Conservation (phyloP, 1,140 invertebrate species). For the Lasaia peninsularis region DNA sequence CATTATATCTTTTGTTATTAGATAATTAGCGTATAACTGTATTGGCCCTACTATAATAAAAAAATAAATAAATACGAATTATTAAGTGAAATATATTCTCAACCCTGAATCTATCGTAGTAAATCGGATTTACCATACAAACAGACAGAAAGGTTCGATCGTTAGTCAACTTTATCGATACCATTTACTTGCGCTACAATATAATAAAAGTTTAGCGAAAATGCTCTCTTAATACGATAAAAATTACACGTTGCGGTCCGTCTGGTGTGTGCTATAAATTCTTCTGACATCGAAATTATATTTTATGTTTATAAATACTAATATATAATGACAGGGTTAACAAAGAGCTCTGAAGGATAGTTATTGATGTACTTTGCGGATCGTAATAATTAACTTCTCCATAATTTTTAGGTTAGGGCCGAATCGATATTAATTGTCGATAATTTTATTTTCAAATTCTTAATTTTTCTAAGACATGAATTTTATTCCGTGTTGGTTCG, state of each 20-base stretch:
- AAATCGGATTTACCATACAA: no score
- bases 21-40: no score
- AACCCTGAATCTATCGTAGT: no score
- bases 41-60: no score
- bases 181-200: constrained; percentile 29
- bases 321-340: constrained; percentile 38
- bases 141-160: no score
- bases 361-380: constrained; percentile 29
- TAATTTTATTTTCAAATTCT: no score
- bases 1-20: no score
- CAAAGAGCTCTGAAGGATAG: constrained; percentile 24
- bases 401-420: neutral
- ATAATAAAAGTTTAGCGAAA: constrained; percentile 51
- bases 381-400: constrained; percentile 3
- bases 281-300: constrained; percentile 59
- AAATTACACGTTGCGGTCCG: constrained; percentile 48
- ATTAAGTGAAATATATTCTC: no score
- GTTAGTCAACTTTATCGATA: no score
- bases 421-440: neutral
- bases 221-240: constrained; percentile 52
- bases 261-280: constrained; percentile 53
- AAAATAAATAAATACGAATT: no score
- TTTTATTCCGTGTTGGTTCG: no score
- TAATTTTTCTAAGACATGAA: no score
- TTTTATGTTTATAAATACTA: constrained; percentile 55